Conservation (phyloP, 2,888 invertebrate species). For the Bombyx huttoni region DNA sequence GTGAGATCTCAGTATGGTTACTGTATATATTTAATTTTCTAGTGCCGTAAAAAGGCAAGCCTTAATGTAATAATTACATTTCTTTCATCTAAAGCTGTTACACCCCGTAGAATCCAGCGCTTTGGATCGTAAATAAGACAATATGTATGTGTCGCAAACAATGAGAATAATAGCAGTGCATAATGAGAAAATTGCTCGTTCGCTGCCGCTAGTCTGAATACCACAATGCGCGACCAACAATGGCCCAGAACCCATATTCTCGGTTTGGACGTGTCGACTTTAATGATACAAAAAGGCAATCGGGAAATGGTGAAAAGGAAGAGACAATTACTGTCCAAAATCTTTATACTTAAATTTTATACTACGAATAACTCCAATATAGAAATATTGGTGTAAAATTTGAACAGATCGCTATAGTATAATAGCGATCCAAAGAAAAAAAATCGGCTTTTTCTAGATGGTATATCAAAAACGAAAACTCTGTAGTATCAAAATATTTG, state of each 20-base stretch:
- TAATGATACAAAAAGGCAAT: constrained; percentile 51
- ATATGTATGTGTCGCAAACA: constrained; percentile 50
- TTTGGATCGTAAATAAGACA: constrained; percentile 34
- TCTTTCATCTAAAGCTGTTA: background rate
- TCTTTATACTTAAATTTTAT: too few species aligned
- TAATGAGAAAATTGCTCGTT: constrained; percentile 66
- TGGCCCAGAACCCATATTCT: constrained; percentile 50
- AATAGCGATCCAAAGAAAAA: too few species aligned
- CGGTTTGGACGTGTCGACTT: constrained; percentile 34
- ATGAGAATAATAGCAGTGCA: constrained; percentile 56
- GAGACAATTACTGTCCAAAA: too few species aligned
- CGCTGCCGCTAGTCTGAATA: constrained; percentile 44
- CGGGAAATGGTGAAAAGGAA: background rate
- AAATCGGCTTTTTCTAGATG: background rate
- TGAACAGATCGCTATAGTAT: too few species aligned
- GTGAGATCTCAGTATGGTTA: too few species aligned
- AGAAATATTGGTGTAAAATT: too few species aligned
- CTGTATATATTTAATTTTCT: too few species aligned
- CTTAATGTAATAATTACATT: background rate
- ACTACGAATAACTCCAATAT: too few species aligned
- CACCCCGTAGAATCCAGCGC: constrained; percentile 6
- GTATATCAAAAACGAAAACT: constrained; percentile 4
- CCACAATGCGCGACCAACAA: constrained; percentile 60
- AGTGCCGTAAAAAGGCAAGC: background rate
- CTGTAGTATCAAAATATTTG: background rate